Evolutionary conservation across 2,797 vertebrate genomes (phyloP).

Genomic region (Urosaurus nigricauda): DNA sequence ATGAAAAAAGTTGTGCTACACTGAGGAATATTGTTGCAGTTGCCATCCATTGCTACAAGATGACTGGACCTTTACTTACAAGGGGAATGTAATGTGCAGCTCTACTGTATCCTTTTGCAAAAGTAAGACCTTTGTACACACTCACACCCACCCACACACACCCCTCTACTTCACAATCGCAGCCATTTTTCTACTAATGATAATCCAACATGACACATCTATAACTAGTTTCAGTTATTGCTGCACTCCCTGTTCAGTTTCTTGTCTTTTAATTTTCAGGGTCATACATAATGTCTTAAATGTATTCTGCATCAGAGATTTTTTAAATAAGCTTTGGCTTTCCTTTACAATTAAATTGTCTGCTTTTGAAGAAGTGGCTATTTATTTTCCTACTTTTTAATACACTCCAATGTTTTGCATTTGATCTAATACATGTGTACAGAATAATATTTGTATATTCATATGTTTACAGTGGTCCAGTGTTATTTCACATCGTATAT

Average conservation of each 20-base stretch:
- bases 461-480: not conserved
- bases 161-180: not conserved
- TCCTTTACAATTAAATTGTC: slow-evolving; percentile 7
- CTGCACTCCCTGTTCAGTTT: not conserved
- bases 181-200: not conserved
- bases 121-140: not conserved
- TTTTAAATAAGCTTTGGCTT: not conserved
- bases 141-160: not conserved
- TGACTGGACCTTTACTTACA: not conserved
- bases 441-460: not conserved
- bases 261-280: not conserved
- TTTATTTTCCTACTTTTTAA: slow-evolving; percentile 8
- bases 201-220: not conserved
- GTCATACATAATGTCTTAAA: not conserved
- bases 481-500: not conserved
- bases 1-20: not conserved
- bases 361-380: not conserved
- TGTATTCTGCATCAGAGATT: not conserved
- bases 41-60: not conserved
- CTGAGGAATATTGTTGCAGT: not conserved
- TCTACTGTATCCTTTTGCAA: not conserved
- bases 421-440: not conserved
- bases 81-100: not conserved
- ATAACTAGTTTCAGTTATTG: not conserved
- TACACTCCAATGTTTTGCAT: not conserved